Base-by-base conservation (phyloP, 23 tunicate genomes). In the Phallusia fumigata region DNA sequence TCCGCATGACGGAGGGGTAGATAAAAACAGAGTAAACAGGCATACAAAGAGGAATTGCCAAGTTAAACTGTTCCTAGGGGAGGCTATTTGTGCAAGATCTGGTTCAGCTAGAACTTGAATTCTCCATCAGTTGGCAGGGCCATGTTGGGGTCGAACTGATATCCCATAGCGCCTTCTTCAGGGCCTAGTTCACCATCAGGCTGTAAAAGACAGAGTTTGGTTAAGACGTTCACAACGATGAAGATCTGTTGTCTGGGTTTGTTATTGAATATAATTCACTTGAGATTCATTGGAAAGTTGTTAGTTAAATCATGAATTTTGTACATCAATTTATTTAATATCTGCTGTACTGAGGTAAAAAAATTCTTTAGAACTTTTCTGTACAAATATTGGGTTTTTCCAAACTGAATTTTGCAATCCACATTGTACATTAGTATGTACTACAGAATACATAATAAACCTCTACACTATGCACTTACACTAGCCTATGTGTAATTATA, bases 81-180 rank as follows among this genome's bases (percentile, higher is more conserved):
- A 24, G 69, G 69, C 69, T 21, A 16, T 2, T 58, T 58, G 1
- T 22, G 11, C 15, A 8, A 58, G 16, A 1, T 22, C 28, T 58
- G 77, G n/a, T 2, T 19, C 77, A 32, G 30, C 34, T 76, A 84
- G 76, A 94, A 94, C 75, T 89, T 94, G 83, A 94, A 94, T 78
- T 88, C 89, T 77, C 97, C 97, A 53, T 94, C 98, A n/a, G 88
- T 52, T 31, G 98, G 98, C 21, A 89, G 90, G 18, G 88, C 28
- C 15, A 69, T 84, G 12, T 83, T 21, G 0, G 94, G 98, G 79
- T 94, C 98, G 65, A 94, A 94, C 79, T 94, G 98, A 64, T 85
- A 94, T 30, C 98, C 98, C 83, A 76, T 76, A 0, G 53, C 45
- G 22, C 72, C 79, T 21, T 76, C 89, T 16, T 78, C 84, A 0